Percentiles rank a stretch among this genome's conserved stretches.
Evolutionary conservation across 2,888 invertebrate genomes (phyloP).

Genomic region (Aspidiotus destructor): DNA sequence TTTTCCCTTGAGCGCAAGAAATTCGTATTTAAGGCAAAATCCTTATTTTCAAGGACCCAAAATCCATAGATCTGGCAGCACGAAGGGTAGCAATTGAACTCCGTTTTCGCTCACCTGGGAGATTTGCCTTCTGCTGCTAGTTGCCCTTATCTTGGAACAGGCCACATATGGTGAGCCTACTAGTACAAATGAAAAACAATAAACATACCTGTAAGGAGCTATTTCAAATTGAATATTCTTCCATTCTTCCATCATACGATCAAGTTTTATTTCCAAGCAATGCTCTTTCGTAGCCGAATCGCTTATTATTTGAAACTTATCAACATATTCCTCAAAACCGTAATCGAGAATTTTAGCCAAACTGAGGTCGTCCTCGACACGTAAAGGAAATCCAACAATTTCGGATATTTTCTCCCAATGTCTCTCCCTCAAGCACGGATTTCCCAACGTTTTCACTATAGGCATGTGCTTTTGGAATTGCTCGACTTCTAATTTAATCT

Average conservation of each 20-base stretch:
- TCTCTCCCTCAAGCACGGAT: slow-evolving; percentile 82
- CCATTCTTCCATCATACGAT: slow-evolving; percentile 90
- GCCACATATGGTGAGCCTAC: no score
- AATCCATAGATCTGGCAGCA: no score
- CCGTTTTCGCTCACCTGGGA: no score
- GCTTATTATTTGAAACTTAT: slow-evolving; percentile 82
- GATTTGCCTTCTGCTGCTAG: no score
- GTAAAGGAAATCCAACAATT: slow-evolving; percentile 85
- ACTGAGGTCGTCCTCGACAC: slow-evolving; percentile 70
- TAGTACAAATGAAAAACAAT: no score
- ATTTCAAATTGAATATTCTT: slow-evolving; percentile 64
- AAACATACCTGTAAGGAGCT: slow-evolving; percentile 54
- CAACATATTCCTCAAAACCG: slow-evolving; percentile 75
- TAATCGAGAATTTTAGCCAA: slow-evolving; percentile 76
- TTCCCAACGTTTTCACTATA: slow-evolving; percentile 84
- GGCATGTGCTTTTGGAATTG: slow-evolving; percentile 81
- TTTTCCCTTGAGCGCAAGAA: no score
- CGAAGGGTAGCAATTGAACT: no score
- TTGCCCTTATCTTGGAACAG: no score
- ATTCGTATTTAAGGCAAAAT: no score
- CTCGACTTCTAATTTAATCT: slow-evolving; percentile 63
- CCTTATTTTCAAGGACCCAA: no score
- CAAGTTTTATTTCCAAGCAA: slow-evolving; percentile 76
- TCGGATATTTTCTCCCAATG: slow-evolving; percentile 95
- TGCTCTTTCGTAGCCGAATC: slow-evolving; percentile 94